phyloP scores from a whole-genome alignment of 1,140 invertebrate species.

The Conopomorpha cramerella region DNA sequence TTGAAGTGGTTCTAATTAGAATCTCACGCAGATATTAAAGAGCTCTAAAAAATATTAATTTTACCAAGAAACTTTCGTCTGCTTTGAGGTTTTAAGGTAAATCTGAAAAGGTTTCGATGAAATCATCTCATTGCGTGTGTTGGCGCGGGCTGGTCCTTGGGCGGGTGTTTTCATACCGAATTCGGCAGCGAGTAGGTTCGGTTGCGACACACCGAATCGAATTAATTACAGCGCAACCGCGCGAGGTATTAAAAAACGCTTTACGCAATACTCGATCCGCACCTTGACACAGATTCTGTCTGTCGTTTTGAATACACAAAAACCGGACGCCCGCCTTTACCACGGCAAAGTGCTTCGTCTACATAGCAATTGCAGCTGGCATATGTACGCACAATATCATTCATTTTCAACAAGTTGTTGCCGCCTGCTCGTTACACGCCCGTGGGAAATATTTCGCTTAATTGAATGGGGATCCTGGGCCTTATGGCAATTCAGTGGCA shows the following conservation, averaged over 20 bases:
- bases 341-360: conserved; percentile 1
- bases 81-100: too few relatives aligned
- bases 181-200: conserved; percentile 37
- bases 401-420: too few relatives aligned
- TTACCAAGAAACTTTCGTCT: not conserved
- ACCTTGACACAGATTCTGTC: conserved; percentile 54
- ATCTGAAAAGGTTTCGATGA: too few relatives aligned
- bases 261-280: conserved; percentile 55
- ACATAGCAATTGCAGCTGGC: too few relatives aligned
- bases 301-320: conserved; percentile 60
- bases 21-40: not conserved
- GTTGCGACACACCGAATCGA: conserved; percentile 55
- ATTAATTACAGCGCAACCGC: conserved; percentile 57
- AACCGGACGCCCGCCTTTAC: conserved; percentile 53
- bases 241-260: conserved; percentile 54
- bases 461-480: too few relatives aligned
- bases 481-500: too few relatives aligned
- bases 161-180: conserved; percentile 12
- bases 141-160: too few relatives aligned
- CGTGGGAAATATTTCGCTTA: too few relatives aligned
- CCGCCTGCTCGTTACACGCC: too few relatives aligned
- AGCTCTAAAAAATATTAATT: not conserved
- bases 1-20: not conserved
- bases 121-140: too few relatives aligned
- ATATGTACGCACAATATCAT: too few relatives aligned